These are phyloP conservation scores for Sterna hirundo DNA, from an alignment of 2,113 vertebrate genomes.

Conservation along the genomic window DNA sequence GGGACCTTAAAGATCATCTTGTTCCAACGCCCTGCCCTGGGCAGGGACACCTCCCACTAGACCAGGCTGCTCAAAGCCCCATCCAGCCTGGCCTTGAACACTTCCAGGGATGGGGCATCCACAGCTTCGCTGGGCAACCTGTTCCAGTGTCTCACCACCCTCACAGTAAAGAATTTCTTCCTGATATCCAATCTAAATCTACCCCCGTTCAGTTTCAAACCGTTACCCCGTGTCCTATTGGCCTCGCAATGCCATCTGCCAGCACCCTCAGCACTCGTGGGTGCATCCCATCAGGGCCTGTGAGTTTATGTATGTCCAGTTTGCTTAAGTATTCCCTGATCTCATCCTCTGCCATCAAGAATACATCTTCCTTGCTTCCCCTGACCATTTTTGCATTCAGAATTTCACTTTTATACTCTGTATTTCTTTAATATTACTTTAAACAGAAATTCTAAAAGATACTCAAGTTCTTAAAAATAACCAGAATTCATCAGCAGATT, in stretches of 20 bases:
- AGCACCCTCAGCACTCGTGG: background rate
- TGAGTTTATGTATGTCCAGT: background rate
- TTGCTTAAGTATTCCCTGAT: background rate
- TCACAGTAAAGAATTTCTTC: too few relatives aligned
- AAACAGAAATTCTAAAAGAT: background rate
- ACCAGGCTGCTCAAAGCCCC: too few relatives aligned
- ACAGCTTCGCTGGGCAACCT: too few relatives aligned
- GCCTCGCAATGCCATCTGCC: background rate
- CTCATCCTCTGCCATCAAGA: background rate
- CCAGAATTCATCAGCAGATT: background rate
- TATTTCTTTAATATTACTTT: background rate
- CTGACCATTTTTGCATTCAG: background rate
- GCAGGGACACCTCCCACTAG: too few relatives aligned
- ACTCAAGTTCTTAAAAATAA: background rate
- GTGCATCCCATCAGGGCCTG: background rate
- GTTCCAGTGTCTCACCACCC: too few relatives aligned
- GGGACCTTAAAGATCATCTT: too few relatives aligned
- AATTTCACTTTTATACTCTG: background rate
- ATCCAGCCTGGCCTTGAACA: too few relatives aligned
- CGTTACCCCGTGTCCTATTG: too few relatives aligned
- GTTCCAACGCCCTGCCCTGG: too few relatives aligned
- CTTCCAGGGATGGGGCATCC: too few relatives aligned
- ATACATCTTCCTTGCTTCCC: background rate
- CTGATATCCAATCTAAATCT: too few relatives aligned
- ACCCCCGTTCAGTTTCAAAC: too few relatives aligned